phyloP scores from a whole-genome alignment of 1,140 invertebrate genomes.

The Zophobas atratus region DNA sequence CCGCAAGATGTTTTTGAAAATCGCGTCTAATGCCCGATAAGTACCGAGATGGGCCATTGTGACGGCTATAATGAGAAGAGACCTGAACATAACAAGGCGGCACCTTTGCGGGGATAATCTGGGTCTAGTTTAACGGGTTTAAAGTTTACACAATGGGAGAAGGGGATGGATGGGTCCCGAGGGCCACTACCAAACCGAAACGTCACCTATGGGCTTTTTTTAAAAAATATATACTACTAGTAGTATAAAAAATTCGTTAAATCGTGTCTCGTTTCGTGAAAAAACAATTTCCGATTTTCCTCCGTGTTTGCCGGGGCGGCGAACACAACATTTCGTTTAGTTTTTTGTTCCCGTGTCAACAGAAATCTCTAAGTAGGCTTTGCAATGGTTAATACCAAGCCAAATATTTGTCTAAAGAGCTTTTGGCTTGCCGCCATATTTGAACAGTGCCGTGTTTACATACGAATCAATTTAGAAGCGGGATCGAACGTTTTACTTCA shows the following conservation, averaged over 20 bases:
- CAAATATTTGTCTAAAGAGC: slow-evolving; percentile 43
- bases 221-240: no score
- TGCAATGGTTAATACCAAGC: slow-evolving; percentile 44
- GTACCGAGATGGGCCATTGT: slow-evolving; percentile 30
- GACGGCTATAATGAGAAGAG: slow-evolving; percentile 24
- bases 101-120: slow-evolving; percentile 33
- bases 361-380: slow-evolving; percentile 45
- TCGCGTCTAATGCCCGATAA: slow-evolving; percentile 30
- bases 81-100: slow-evolving; percentile 15
- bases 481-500: slow-evolving; percentile 37
- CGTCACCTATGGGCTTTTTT: no score
- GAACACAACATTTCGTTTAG: slow-evolving; percentile 38
- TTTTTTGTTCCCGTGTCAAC: slow-evolving; percentile 40
- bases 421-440: slow-evolving; percentile 44
- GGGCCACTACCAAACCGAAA: background rate
- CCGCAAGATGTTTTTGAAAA: slow-evolving; percentile 25
- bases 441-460: slow-evolving; percentile 34
- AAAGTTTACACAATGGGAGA: slow-evolving; percentile 2
- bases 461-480: slow-evolving; percentile 39
- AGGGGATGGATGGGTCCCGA: background rate
- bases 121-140: slow-evolving; percentile 31
- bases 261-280: no score
- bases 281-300: no score
- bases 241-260: no score
- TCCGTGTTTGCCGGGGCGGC: no score